These are phyloP conservation scores for Acromyrmex charruanus DNA, from an alignment of 1,140 invertebrate species.

Conservation along the genomic window DNA sequence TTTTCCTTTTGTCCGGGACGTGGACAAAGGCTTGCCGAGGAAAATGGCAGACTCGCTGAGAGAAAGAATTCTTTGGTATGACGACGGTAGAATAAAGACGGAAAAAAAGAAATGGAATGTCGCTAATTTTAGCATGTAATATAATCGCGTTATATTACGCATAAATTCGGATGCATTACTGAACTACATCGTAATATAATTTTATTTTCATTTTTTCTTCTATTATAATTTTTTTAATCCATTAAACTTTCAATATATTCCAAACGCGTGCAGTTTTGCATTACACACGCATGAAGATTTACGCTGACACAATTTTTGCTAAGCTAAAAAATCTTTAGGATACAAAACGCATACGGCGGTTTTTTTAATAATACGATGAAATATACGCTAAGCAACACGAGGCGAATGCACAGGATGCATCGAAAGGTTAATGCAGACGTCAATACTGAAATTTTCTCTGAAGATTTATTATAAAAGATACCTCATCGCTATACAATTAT, in stretches of 20 bases:
- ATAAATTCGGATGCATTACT: constrained; percentile 4
- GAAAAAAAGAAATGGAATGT: constrained; percentile 61
- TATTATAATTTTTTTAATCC: too few species aligned
- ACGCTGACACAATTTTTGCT: not conserved
- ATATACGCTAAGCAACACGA: not conserved
- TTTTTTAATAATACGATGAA: not conserved
- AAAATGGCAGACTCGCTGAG: constrained; percentile 68
- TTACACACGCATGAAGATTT: not conserved
- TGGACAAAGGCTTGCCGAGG: constrained; percentile 70
- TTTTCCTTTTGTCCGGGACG: constrained; percentile 75
- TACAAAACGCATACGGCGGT: too few species aligned
- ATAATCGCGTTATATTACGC: constrained; percentile 45
- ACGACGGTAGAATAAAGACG: constrained; percentile 67
- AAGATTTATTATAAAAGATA: constrained; percentile 39
- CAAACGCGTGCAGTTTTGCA: not conserved
- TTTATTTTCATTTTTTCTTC: not conserved
- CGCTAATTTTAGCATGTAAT: constrained; percentile 71
- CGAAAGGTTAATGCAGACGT: not conserved
- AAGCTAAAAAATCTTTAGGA: not conserved
- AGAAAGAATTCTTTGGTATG: constrained; percentile 73
- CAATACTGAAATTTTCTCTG: constrained; percentile 40
- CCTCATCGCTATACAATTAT: constrained; percentile 38
- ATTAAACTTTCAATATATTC: not conserved
- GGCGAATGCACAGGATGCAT: not conserved
- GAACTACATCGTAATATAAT: not conserved